phyloP scores from a whole-genome alignment of 2,113 vertebrate genomes.

The Prinia subflava region DNA sequence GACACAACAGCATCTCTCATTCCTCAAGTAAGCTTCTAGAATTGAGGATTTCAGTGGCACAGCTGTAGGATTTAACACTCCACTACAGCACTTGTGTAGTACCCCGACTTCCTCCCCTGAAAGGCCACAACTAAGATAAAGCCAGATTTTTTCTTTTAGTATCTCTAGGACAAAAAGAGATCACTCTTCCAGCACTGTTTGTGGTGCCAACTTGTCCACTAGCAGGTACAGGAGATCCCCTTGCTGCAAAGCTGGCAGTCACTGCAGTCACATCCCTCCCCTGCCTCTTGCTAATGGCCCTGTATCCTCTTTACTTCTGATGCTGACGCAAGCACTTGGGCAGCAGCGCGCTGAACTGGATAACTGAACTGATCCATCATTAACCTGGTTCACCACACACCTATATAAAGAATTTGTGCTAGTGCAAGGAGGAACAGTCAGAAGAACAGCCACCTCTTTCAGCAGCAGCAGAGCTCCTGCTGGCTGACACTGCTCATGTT shows the following conservation, averaged over 20 bases:
- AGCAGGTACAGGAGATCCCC: background rate
- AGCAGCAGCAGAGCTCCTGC: background rate
- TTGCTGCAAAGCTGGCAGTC: background rate
- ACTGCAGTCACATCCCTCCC: background rate
- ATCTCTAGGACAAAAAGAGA: background rate
- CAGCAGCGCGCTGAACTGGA: background rate
- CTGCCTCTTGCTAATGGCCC: background rate
- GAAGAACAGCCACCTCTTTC: background rate
- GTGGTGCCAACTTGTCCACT: background rate
- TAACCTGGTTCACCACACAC: constrained; percentile 22
- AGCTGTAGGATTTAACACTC: background rate
- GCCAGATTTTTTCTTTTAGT: background rate
- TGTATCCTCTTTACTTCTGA: background rate
- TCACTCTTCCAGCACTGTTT: background rate
- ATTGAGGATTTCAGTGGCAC: background rate
- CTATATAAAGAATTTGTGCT: constrained; percentile 32
- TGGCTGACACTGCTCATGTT: background rate
- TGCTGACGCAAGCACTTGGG: background rate
- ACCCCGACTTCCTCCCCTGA: background rate
- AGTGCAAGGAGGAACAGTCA: background rate
- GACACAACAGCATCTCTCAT: background rate
- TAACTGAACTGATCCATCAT: constrained; percentile 42
- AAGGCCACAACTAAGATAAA: background rate
- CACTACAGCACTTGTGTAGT: background rate
- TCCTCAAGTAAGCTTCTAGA: background rate